Conservation (phyloP, 1,140 invertebrate species). For the Ptiloglossa arizonensis region DNA sequence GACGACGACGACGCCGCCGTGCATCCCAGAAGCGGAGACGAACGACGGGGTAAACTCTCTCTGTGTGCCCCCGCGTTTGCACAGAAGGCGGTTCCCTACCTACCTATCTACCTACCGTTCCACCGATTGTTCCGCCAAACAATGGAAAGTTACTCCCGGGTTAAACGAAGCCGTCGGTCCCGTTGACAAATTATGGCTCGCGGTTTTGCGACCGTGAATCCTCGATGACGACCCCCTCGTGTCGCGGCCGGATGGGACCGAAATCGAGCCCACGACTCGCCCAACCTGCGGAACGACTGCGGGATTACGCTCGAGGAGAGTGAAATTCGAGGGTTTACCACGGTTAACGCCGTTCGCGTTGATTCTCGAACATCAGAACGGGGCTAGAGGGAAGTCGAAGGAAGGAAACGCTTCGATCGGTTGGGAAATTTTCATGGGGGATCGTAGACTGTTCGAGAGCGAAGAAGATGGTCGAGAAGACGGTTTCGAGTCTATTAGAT, state of each 20-base stretch:
- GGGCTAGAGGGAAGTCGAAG: too few relatives aligned
- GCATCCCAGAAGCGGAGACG: slow-evolving; percentile 1
- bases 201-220: slow-evolving; percentile 48
- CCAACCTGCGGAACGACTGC: background rate
- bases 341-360: too few relatives aligned
- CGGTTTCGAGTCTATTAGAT: too few relatives aligned
- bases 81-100: slow-evolving; percentile 6
- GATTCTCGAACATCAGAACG: too few relatives aligned
- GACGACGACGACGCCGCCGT: too few relatives aligned
- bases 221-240: background rate
- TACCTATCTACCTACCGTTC: slow-evolving; percentile 31
- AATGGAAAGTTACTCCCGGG: slow-evolving; percentile 62
- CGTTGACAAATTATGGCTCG: slow-evolving; percentile 63
- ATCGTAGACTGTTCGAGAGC: too few relatives aligned
- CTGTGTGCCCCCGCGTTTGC: too few relatives aligned
- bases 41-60: background rate
- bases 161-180: slow-evolving; percentile 63
- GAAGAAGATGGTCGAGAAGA: too few relatives aligned
- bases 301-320: background rate
- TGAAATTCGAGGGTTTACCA: too few relatives aligned
- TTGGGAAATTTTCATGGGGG: too few relatives aligned
- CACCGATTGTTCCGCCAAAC: slow-evolving; percentile 60
- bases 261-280: background rate
- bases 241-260: background rate
- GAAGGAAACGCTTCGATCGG: too few relatives aligned